Base-by-base conservation (phyloP, 1,140 invertebrate species). In the Drosophila lini region DNA sequence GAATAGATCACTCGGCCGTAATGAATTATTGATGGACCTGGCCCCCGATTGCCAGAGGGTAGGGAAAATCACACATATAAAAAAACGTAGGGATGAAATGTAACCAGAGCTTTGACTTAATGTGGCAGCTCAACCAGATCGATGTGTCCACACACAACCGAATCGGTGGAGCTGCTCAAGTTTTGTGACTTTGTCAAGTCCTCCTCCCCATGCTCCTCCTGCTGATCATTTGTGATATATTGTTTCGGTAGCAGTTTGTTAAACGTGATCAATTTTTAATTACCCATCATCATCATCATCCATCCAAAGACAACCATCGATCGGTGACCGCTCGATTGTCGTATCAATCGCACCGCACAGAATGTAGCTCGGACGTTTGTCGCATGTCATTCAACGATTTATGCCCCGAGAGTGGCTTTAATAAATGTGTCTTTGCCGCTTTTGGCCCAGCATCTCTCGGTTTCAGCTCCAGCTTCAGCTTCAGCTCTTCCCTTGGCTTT, bases 251-350 rank as follows among this genome's bases (percentile, higher is more conserved):
- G 84, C 84, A 89, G 88, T 89, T 89, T 89, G 84, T 90, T 89
- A 89, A 89, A 89, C 84, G 84, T 89, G 84, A 89, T 89, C 84
- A 89, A 89, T 89, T 89, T 89, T 89, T 89, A 89, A 89, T 89
- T 89, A 89, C 84, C 84, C 85, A 84, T 86, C 82, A 86, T 77
- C 74, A 58, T 76, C 74, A 48, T 79, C 65, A 31, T 69, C 64
- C 62, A 71, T 64, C 40, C 50, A 38, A 40, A 40, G 52, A 41
- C 59, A 38, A 65, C 62, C 79, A 75, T 60, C 80, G 74, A 48
- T 52, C 79, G 69, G 64, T 25, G 55, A 73, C 73, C 55, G 69
- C 42, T 58, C 69, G 69, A 75, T 75, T 71, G 52, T 65, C 70
- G 76, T 83, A 83, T 88, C 84, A 89, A 88, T 89, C 84, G 84